Percentiles rank a stretch among this genome's conserved stretches.
Conservation (phyloP, 2,888 invertebrate genomes). For the Eupithecia abbreviata region DNA sequence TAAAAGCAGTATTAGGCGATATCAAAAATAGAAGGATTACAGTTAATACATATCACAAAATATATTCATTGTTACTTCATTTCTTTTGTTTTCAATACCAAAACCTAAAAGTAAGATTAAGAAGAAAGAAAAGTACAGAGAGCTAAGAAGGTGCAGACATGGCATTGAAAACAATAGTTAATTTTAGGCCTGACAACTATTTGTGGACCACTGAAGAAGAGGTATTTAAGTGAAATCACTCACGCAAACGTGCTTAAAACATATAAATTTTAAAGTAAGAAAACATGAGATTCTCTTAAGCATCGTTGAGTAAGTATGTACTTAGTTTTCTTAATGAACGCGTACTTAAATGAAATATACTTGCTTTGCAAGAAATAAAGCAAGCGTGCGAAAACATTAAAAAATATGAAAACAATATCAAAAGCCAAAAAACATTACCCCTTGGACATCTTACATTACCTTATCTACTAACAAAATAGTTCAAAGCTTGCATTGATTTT, state of each 20-base stretch:
- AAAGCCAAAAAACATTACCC: conserved; percentile 53
- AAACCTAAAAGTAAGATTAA: conserved; percentile 26
- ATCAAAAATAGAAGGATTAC: conserved; percentile 84
- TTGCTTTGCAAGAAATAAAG: conserved; percentile 44
- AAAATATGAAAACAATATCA: conserved; percentile 45
- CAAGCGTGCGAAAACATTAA: conserved; percentile 54
- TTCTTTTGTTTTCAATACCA: conserved; percentile 77
- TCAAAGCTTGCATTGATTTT: conserved; percentile 19
- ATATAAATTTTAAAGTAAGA: not conserved
- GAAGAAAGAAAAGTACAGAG: not conserved
- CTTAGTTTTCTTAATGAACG: conserved; percentile 11
- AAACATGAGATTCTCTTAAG: not conserved
- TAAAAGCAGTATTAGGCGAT: conserved; percentile 77
- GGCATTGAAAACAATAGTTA: conserved; percentile 77
- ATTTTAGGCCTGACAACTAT: conserved; percentile 73
- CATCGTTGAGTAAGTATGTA: not conserved
- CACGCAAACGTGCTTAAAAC: conserved; percentile 53
- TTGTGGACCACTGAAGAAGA: conserved; percentile 81
- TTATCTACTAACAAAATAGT: conserved; percentile 20
- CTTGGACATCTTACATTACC: conserved; percentile 45
- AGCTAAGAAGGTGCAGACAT: conserved; percentile 43
- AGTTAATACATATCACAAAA: conserved; percentile 82
- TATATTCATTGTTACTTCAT: conserved; percentile 79
- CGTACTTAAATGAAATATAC: conserved; percentile 37
- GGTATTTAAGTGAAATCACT: conserved; percentile 76